Conservation (phyloP, 2,797 vertebrate species). For the Delichon dasypus region DNA sequence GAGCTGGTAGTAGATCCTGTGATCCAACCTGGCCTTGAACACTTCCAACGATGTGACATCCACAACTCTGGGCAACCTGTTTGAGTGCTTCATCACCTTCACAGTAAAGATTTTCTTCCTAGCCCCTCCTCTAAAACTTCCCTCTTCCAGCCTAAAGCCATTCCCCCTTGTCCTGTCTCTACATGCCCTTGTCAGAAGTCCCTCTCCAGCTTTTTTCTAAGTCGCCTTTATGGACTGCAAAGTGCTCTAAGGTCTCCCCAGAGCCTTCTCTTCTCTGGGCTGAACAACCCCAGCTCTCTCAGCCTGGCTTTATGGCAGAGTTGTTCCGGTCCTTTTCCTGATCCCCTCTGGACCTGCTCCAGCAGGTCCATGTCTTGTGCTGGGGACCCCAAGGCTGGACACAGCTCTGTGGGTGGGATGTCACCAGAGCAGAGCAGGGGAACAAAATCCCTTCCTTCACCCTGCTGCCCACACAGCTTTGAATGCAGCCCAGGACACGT, state of each 20-base stretch:
- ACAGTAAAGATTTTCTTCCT: not conserved
- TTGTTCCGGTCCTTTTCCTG: not conserved
- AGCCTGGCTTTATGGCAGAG: not conserved
- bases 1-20: not conserved
- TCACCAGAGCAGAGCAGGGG: not conserved
- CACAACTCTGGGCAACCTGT: no score
- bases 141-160: not conserved
- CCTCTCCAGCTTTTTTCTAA: not conserved
- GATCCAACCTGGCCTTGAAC: not conserved
- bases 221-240: not conserved
- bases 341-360: accelerated
- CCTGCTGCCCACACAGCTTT: not conserved
- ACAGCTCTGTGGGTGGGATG: not conserved
- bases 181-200: not conserved
- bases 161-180: not conserved
- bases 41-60: not conserved
- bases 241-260: not conserved
- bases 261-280: not conserved
- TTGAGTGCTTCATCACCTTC: not conserved
- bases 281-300: not conserved
- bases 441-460: not conserved
- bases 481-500: not conserved
- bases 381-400: not conserved
- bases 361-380: not conserved
- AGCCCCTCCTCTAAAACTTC: accelerated